phyloP scores from a whole-genome alignment of 2,113 vertebrate genomes.

The Pseudopodoces humilis region DNA sequence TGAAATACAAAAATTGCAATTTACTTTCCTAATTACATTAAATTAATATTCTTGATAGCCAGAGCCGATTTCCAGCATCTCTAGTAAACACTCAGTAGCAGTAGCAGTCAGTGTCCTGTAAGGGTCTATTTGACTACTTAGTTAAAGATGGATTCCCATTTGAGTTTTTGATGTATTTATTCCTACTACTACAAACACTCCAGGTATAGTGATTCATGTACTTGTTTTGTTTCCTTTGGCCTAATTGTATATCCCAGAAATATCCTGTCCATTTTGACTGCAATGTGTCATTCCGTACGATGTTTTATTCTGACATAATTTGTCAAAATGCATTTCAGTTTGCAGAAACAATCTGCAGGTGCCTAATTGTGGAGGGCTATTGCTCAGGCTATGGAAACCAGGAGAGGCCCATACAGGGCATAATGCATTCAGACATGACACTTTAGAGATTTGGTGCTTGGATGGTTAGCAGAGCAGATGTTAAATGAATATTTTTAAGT shows the following conservation, averaged over 20 bases:
- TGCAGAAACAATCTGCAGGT: slow-evolving; percentile 5
- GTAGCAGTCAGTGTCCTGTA: not conserved
- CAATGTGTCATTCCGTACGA: not conserved
- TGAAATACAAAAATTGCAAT: not conserved
- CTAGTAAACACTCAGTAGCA: not conserved
- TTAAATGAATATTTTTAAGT: slow-evolving; percentile 17
- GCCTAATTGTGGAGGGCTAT: not conserved
- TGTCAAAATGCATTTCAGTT: slow-evolving; percentile 24
- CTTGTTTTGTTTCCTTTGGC: not conserved
- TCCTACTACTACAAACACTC: not conserved
- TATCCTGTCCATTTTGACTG: not conserved
- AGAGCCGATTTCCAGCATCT: too few species aligned
- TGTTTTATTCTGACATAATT: not conserved
- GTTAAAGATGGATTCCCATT: not conserved
- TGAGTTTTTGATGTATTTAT: not conserved
- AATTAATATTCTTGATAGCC: not conserved
- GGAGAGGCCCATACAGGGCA: not conserved
- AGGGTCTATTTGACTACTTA: not conserved
- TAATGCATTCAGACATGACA: not conserved
- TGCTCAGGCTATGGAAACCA: not conserved
- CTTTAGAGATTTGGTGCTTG: not conserved
- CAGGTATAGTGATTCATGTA: not conserved
- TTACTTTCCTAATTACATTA: not conserved
- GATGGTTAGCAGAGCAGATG: slow-evolving; percentile 37
- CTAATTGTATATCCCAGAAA: not conserved